Evolutionary conservation across 1,140 invertebrate genomes (phyloP).

Genomic region (Chlorops oryzae): DNA sequence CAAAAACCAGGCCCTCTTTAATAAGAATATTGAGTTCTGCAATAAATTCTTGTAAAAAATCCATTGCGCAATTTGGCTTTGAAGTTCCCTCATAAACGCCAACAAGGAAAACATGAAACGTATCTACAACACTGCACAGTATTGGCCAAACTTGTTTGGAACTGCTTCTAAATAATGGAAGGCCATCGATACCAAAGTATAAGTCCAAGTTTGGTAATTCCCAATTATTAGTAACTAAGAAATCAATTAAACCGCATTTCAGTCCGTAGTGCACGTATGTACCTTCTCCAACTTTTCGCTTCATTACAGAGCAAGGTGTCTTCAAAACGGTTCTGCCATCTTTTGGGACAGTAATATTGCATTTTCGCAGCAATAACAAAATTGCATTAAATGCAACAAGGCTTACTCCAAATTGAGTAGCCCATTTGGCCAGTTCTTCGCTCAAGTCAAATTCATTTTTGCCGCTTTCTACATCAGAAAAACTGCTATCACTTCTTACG

Average conservation of each 20-base stretch:
- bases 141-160: constrained; percentile 19
- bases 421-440: constrained; percentile 9
- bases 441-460: constrained; percentile 8
- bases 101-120: constrained; percentile 14
- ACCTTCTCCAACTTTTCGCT: constrained; percentile 12
- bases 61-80: constrained; percentile 15
- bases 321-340: constrained; percentile 10
- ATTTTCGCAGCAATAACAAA: constrained; percentile 7
- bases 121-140: constrained; percentile 15
- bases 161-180: constrained; percentile 18
- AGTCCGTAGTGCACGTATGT: constrained; percentile 12
- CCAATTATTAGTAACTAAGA: constrained; percentile 15
- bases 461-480: constrained; percentile 8
- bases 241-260: constrained; percentile 16
- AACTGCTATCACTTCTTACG: background rate
- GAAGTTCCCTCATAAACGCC: constrained; percentile 17
- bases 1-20: constrained; percentile 13
- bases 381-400: constrained; percentile 8
- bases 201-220: constrained; percentile 11
- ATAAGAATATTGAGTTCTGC: constrained; percentile 15
- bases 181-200: constrained; percentile 18
- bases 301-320: constrained; percentile 2
- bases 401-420: constrained; percentile 3
- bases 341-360: constrained; percentile 10
- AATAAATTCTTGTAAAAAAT: constrained; percentile 19